Base-by-base conservation (phyloP, 2,888 invertebrate species). In the Cephus spinipes region DNA sequence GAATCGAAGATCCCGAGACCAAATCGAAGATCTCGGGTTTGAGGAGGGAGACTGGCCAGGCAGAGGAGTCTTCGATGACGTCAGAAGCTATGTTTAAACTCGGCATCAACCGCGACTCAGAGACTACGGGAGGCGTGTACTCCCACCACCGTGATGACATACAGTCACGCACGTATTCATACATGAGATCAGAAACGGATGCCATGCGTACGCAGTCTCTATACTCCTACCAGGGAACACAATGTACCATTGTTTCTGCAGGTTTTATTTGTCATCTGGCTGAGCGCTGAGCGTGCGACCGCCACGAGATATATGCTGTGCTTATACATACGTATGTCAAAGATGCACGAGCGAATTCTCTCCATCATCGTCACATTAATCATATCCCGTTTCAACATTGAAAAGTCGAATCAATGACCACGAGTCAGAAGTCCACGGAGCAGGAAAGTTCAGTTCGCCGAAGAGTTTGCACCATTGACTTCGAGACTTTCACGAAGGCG, bases 81-180 rank as follows among this genome's bases (percentile, higher is more conserved):
- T 88, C 88, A 88, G 82, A 74, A 73, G 80, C 88, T 88, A 88
- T 85, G 86, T 88, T 87, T 88, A 88, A 88, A 87, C 86, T 77
- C 81, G 80, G 77, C 83, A 79, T 68, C 74, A 79, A 81, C 77
- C 78, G 77, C 82, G 79, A 74, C 80, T 77, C 79, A 80, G 79
- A 81, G 79, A 81, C 76, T 78, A 74, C 79, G 76, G 77, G 79
- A 77, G 76, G 76, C 71, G 71, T 71, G 12, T n/a, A 36, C 33
- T 55, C 9, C 55, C 23, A 55, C 55, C 9, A 23, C 6, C 55
- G 2, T 2, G 23, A 9, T 2, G 23, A 9, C 23, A 23, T 23
- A 55, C 55, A 9, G 55, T 55, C 55, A 55, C 55, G 55, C 23
- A 55, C 30, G 74, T 33, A 76, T 76, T 79, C 79, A 81, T 81